Conservation (phyloP, 2,797 vertebrate genomes). For the Adelosebastes latens region DNA sequence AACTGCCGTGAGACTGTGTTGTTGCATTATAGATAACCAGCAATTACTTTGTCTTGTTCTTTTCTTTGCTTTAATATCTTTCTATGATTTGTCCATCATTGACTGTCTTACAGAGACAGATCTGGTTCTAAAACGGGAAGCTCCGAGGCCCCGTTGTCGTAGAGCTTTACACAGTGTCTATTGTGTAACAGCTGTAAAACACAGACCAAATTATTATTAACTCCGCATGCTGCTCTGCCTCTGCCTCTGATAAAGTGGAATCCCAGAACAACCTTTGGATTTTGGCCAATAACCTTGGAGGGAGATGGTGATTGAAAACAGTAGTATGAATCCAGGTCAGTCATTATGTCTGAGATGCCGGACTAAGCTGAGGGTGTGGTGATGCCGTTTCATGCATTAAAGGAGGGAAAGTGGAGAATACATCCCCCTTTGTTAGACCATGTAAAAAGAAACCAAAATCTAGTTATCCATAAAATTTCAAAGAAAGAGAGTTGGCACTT, state of each 20-base stretch:
- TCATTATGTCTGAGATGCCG: constrained; percentile 71
- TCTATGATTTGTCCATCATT: constrained; percentile 67
- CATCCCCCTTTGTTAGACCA: constrained; percentile 26
- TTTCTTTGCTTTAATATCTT: constrained; percentile 53
- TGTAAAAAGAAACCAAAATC: constrained; percentile 20
- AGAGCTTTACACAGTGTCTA: constrained; percentile 80
- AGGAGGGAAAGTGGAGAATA: constrained; percentile 5
- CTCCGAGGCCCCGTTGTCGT: constrained; percentile 65
- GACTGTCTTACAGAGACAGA: constrained; percentile 54
- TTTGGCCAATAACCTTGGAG: constrained; percentile 83
- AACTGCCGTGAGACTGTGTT: no score
- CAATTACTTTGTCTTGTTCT: constrained; percentile 60
- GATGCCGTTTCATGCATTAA: constrained; percentile 43
- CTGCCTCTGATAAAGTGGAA: constrained; percentile 80
- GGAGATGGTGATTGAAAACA: constrained; percentile 83
- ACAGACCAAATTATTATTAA: constrained; percentile 83
- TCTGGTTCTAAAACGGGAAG: constrained; percentile 65
- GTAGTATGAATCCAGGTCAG: constrained; percentile 80
- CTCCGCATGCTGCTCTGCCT: constrained; percentile 77
- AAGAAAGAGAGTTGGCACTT: constrained; percentile 24
- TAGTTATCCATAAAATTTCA: constrained; percentile 27
- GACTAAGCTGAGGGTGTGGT: constrained; percentile 53
- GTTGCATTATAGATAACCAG: constrained; percentile 55
- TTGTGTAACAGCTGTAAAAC: constrained; percentile 84
- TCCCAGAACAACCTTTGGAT: constrained; percentile 84